These are phyloP conservation scores for Zaprionus obscuricornis DNA, from an alignment of 2,888 invertebrate species.

Conservation along the genomic window DNA sequence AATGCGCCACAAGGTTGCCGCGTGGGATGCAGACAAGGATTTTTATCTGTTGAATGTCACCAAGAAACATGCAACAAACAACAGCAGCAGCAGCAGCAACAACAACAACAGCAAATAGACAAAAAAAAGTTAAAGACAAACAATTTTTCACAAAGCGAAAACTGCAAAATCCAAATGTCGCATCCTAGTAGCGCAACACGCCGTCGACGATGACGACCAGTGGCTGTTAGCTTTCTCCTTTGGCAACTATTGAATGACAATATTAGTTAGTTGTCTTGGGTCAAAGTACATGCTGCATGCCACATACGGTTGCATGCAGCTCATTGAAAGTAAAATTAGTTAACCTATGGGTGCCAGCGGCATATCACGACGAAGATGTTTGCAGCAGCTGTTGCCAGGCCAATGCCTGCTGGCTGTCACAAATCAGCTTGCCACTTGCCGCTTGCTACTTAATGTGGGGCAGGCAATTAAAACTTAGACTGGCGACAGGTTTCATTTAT, in stretches of 20 bases:
- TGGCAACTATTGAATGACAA: constrained; percentile 50
- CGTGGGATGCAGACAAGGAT: constrained; percentile 44
- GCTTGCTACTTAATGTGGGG: too few relatives aligned
- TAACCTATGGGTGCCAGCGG: constrained; percentile 31
- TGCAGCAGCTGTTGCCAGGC: too few relatives aligned
- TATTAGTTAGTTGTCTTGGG: constrained; percentile 55
- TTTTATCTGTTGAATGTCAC: constrained; percentile 60
- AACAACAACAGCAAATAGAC: too few relatives aligned
- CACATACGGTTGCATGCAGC: too few relatives aligned
- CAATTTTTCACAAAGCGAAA: constrained; percentile 51
- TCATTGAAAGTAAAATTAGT: constrained; percentile 56
- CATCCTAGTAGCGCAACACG: constrained; percentile 31
- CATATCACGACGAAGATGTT: too few relatives aligned
- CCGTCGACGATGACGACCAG: not conserved
- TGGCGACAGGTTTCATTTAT: not conserved
- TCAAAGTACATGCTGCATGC: constrained; percentile 67
- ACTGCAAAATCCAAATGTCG: constrained; percentile 10
- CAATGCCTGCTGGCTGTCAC: too few relatives aligned
- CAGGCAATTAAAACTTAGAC: too few relatives aligned
- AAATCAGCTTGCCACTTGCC: too few relatives aligned
- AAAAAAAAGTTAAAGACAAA: too few relatives aligned
- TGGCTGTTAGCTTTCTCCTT: constrained; percentile 59
- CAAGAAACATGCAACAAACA: constrained; percentile 32
- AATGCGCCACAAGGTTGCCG: too few relatives aligned
- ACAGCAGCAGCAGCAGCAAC: not conserved